Conservation (phyloP, 2,888 invertebrate species). For the Epistrophe grossulariae region DNA sequence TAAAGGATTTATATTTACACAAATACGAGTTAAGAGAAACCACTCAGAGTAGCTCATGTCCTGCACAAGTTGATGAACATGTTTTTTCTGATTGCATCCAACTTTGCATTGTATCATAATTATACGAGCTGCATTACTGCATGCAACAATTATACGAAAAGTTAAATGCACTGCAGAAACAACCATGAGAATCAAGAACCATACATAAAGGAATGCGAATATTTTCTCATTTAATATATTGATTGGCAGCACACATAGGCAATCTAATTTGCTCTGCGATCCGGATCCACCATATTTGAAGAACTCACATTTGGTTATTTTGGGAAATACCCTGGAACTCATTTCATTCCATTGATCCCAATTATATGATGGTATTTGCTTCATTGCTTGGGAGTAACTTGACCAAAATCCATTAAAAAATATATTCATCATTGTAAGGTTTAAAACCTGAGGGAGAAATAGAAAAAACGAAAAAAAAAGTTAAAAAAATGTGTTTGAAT, state of each 20-base stretch:
- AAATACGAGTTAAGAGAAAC: constrained; percentile 90
- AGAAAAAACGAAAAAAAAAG: background rate
- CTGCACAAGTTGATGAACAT: constrained; percentile 77
- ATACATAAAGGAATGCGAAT: constrained; percentile 90
- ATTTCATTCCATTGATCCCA: constrained; percentile 81
- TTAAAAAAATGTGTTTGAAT: background rate
- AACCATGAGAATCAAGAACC: constrained; percentile 88
- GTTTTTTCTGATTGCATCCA: constrained; percentile 77
- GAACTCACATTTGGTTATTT: constrained; percentile 95
- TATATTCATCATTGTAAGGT: constrained; percentile 80
- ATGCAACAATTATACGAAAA: constrained; percentile 87
- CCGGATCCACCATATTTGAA: constrained; percentile 94
- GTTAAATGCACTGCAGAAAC: constrained; percentile 87
- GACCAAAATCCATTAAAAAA: constrained; percentile 82
- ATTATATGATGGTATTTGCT: constrained; percentile 79
- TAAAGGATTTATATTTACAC: constrained; percentile 90
- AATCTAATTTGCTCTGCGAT: constrained; percentile 91
- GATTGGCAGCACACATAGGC: constrained; percentile 89
- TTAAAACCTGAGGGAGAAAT: constrained; percentile 79
- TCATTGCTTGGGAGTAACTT: constrained; percentile 80
- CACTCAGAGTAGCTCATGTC: constrained; percentile 88
- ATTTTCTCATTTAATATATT: constrained; percentile 93
- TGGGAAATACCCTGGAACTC: constrained; percentile 82
- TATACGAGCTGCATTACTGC: constrained; percentile 81
- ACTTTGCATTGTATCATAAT: constrained; percentile 79